These are phyloP conservation scores for Xenopus petersii DNA, from an alignment of 2,797 vertebrate species.

Conservation along the genomic window DNA sequence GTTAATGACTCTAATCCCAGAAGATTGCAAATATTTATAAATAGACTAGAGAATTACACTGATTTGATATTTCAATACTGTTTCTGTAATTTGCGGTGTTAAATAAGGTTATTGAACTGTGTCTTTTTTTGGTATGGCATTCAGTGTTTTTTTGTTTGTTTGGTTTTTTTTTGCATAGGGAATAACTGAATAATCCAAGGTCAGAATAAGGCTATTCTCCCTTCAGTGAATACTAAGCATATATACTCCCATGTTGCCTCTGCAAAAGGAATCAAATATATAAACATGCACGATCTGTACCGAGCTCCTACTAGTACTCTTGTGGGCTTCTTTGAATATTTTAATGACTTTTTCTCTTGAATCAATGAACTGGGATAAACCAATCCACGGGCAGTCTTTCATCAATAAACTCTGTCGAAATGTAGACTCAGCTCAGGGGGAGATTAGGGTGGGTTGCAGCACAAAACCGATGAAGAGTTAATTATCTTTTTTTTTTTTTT, in stretches of 20 bases:
- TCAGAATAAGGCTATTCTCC: not conserved
- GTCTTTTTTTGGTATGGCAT: not conserved
- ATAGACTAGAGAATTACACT: too few species aligned
- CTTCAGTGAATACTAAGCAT: not conserved
- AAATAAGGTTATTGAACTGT: too few species aligned
- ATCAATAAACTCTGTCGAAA: conserved; percentile 9
- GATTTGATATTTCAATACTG: too few species aligned
- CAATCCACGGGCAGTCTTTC: conserved; percentile 12
- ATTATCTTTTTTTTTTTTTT: not conserved
- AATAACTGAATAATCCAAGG: not conserved
- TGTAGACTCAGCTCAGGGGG: not conserved
- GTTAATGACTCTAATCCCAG: too few species aligned
- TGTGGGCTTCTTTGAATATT: conserved; percentile 8
- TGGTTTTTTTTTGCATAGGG: not conserved
- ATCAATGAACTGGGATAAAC: conserved; percentile 11
- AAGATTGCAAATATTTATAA: too few species aligned
- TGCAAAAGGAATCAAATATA: not conserved
- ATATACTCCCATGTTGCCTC: not conserved
- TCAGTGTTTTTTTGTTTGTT: not conserved
- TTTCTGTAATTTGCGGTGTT: too few species aligned
- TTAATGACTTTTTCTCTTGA: conserved; percentile 1
- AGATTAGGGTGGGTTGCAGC: not conserved
- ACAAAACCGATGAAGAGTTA: not conserved
- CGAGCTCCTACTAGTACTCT: not conserved
- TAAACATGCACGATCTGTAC: conserved; percentile 7